phyloP scores from a whole-genome alignment of 2,888 invertebrate genomes.

The Microdon myrmicae region DNA sequence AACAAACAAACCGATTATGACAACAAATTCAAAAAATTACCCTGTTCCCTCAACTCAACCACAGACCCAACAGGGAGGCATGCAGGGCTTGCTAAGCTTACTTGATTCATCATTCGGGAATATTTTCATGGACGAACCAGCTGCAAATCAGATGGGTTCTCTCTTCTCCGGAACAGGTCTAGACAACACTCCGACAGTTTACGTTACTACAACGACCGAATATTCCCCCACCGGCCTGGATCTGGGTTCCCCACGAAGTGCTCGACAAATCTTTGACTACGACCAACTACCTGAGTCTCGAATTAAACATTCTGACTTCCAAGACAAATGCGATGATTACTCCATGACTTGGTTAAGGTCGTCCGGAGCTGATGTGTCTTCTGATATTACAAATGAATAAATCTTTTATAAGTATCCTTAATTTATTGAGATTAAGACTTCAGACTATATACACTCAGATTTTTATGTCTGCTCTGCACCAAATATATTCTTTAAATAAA shows the following conservation, averaged over 20 bases:
- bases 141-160: conserved; percentile 27
- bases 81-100: conserved; percentile 62
- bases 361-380: conserved; percentile 39
- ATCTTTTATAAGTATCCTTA: conserved; percentile 14
- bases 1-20: conserved; percentile 27
- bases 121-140: conserved; percentile 60
- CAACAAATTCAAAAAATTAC: conserved; percentile 7
- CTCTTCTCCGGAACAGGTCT: conserved; percentile 22
- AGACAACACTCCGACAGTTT: conserved; percentile 34
- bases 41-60: conserved; percentile 17
- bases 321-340: conserved; percentile 14
- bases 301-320: conserved; percentile 48
- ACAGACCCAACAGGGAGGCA: conserved; percentile 40
- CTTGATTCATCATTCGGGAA: conserved; percentile 61
- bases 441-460: conserved; percentile 13
- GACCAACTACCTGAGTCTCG: conserved; percentile 64
- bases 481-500: conserved; percentile 59
- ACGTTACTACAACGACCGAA: conserved; percentile 49
- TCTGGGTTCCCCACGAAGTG: conserved; percentile 57
- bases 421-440: conserved; percentile 36
- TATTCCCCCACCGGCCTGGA: conserved; percentile 31
- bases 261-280: conserved; percentile 65
- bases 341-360: conserved; percentile 28
- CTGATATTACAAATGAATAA: conserved; percentile 49
- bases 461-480: conserved; percentile 60